phyloP scores from a whole-genome alignment of 2,888 invertebrate genomes.

The Barypeithes pellucidus region DNA sequence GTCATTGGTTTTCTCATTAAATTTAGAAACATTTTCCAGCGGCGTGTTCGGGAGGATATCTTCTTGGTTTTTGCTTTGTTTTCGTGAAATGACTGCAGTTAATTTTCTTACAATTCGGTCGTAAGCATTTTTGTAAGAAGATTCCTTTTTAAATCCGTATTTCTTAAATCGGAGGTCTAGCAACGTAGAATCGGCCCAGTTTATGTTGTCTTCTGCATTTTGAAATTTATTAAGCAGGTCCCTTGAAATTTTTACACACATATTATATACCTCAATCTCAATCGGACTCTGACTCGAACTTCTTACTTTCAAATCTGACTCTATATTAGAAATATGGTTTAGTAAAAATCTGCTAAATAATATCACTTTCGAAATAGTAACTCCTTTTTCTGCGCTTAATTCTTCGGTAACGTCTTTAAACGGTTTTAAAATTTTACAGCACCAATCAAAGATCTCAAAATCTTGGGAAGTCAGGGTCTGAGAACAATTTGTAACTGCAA shows the following conservation, averaged over 20 bases:
- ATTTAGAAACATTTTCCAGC: constrained; percentile 31
- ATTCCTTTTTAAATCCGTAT: constrained; percentile 37
- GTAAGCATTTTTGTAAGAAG: constrained; percentile 32
- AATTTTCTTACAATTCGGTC: constrained; percentile 32
- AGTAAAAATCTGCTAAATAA: constrained; percentile 29
- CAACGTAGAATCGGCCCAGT: constrained; percentile 27
- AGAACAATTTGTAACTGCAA: constrained; percentile 17
- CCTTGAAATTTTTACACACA: constrained; percentile 31
- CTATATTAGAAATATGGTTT: constrained; percentile 27
- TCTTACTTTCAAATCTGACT: constrained; percentile 33
- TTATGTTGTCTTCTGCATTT: constrained; percentile 34
- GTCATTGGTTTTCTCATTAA: constrained; percentile 26
- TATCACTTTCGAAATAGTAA: constrained; percentile 30
- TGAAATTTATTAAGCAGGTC: constrained; percentile 24
- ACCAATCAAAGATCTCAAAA: constrained; percentile 9
- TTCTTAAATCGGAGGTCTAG: constrained; percentile 32
- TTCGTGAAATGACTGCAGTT: constrained; percentile 26
- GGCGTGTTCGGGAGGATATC: constrained; percentile 13
- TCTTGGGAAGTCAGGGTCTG: constrained; percentile 16
- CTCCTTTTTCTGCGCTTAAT: constrained; percentile 27
- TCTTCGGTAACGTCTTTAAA: constrained; percentile 42
- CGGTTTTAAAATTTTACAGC: constrained; percentile 14
- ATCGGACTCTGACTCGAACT: constrained; percentile 26
- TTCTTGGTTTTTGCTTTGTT: constrained; percentile 21
- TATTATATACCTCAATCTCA: constrained; percentile 22